Conservation (phyloP, 2,888 invertebrate species). For the Lamproptera curius region DNA sequence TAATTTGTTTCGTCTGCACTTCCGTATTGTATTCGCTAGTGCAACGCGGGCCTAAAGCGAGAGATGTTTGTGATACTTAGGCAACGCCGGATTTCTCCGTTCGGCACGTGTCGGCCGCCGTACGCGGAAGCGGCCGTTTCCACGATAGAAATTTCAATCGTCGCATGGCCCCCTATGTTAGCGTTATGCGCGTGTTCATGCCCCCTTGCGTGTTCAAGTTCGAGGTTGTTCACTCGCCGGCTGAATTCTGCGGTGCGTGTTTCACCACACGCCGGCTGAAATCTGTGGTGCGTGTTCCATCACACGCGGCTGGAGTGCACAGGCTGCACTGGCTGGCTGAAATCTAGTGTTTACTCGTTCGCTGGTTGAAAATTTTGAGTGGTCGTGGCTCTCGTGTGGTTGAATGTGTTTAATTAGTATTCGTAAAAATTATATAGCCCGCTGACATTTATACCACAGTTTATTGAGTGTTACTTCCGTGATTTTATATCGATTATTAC, state of each 20-base stretch:
- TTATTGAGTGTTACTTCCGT: too few species aligned
- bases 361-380: not conserved
- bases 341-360: not conserved
- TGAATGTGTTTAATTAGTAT: too few species aligned
- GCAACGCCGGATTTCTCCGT: slow-evolving; percentile 49
- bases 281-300: not conserved
- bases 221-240: slow-evolving; percentile 57
- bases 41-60: not conserved
- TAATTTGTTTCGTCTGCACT: too few species aligned
- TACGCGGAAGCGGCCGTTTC: slow-evolving; percentile 55
- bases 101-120: slow-evolving; percentile 47
- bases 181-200: slow-evolving; percentile 51
- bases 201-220: slow-evolving; percentile 68
- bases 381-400: too few species aligned
- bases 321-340: not conserved
- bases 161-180: slow-evolving; percentile 50
- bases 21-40: too few species aligned
- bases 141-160: slow-evolving; percentile 59
- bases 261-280: not conserved
- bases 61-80: slow-evolving; percentile 34
- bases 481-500: too few species aligned
- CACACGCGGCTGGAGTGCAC: not conserved
- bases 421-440: too few species aligned
- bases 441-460: too few species aligned
- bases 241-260: not conserved